A percentile compares a stretch with the other conserved stretches of the same genome.
Conservation (phyloP, 2,797 vertebrate species). For the Poecilia wingei region DNA sequence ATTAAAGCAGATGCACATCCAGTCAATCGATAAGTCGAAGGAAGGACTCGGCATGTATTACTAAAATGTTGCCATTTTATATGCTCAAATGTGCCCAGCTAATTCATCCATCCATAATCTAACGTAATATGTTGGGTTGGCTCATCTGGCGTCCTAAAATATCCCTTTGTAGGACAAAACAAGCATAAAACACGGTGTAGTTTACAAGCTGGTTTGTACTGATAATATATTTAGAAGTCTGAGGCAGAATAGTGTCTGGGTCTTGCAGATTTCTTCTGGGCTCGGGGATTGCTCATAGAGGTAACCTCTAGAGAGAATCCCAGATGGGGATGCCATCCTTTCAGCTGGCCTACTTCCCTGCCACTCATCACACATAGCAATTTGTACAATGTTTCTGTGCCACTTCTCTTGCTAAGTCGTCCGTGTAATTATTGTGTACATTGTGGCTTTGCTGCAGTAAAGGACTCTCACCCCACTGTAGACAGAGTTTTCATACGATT, state of each 20-base stretch:
- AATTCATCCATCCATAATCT: constrained; percentile 11
- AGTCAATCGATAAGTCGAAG: constrained; percentile 10
- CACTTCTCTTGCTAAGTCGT: constrained; percentile 64
- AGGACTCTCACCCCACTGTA: constrained; percentile 29
- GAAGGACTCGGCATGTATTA: constrained; percentile 14
- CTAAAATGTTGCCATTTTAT: constrained; percentile 32
- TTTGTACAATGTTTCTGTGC: constrained; percentile 63
- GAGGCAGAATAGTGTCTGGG: constrained; percentile 30
- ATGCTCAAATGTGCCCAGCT: not conserved
- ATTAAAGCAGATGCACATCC: constrained; percentile 23
- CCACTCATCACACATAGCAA: constrained; percentile 59
- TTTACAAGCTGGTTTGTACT: constrained; percentile 43
- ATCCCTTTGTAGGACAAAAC: constrained; percentile 34
- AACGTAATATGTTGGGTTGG: constrained; percentile 29
- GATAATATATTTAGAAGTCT: constrained; percentile 41
- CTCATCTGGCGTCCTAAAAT: constrained; percentile 36
- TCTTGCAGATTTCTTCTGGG: constrained; percentile 39
- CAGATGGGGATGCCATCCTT: constrained; percentile 68
- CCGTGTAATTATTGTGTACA: constrained; percentile 70
- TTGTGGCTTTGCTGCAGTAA: constrained; percentile 34
- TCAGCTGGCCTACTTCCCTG: constrained; percentile 70
- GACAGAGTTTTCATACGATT: constrained; percentile 35
- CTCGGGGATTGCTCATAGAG: constrained; percentile 42
- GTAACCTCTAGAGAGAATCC: constrained; percentile 62
- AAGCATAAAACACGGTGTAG: constrained; percentile 28